Evolutionary conservation across 2,113 vertebrate species (phyloP).

Genomic region (Piaya cayana): DNA sequence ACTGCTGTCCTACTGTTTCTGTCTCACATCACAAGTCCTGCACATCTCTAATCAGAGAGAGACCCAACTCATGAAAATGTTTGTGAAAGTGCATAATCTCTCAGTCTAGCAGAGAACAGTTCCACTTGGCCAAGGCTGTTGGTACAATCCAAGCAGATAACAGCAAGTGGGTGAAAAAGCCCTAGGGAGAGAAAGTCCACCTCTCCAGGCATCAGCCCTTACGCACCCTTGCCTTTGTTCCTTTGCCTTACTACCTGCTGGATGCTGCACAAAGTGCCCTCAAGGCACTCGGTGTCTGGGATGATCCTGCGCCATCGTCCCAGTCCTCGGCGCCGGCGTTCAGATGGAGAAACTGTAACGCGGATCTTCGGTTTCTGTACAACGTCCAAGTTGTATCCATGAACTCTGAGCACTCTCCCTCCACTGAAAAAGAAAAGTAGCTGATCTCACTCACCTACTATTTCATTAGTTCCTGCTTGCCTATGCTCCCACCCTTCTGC

Average conservation of each 20-base stretch:
- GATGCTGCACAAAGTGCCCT: constrained; percentile 72
- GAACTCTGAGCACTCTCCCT: constrained; percentile 86
- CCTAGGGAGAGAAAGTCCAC: background rate
- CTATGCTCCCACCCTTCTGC: background rate
- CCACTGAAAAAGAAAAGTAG: constrained; percentile 79
- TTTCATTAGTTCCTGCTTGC: background rate
- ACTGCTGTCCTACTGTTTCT: background rate
- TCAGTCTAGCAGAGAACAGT: background rate
- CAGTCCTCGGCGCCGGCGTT: constrained; percentile 61
- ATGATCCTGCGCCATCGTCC: constrained; percentile 73
- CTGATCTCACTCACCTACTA: background rate
- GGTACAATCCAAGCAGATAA: background rate
- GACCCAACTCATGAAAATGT: background rate
- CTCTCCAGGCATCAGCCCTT: too few relatives aligned
- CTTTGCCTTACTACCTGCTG: constrained; percentile 70
- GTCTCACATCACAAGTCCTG: background rate
- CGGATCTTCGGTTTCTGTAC: constrained; percentile 90
- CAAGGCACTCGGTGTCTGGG: constrained; percentile 78
- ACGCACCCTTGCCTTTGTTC: too few relatives aligned
- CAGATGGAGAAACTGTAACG: constrained; percentile 77
- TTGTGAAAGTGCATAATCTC: background rate
- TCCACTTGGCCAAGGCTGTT: background rate
- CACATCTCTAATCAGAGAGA: background rate
- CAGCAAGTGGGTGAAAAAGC: background rate
- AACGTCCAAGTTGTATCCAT: constrained; percentile 90